Evolutionary conservation across 2,888 invertebrate genomes (phyloP).

Genomic region (Notodonta ziczac): DNA sequence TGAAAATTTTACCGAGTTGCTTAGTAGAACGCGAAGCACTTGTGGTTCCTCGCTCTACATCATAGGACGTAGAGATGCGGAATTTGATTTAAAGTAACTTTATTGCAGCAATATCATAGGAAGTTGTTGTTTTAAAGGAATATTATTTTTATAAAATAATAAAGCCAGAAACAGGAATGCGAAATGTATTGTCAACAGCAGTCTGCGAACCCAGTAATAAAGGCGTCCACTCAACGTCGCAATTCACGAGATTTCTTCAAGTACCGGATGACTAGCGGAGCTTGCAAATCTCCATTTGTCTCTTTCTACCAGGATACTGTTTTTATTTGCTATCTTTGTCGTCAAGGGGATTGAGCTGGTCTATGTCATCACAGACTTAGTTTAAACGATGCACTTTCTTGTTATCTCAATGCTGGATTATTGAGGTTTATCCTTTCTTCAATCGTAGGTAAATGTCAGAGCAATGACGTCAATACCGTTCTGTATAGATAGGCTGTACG

Average conservation of each 20-base stretch:
- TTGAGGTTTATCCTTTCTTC: slow-evolving; percentile 47
- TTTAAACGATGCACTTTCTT: slow-evolving; percentile 60
- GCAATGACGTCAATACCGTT: slow-evolving; percentile 9
- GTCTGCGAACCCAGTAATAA: slow-evolving; percentile 60
- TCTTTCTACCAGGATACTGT: slow-evolving; percentile 45
- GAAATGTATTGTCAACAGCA: slow-evolving; percentile 41
- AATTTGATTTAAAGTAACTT: slow-evolving; percentile 8
- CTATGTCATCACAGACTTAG: slow-evolving; percentile 52
- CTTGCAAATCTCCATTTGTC: slow-evolving; percentile 47
- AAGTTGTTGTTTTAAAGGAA: slow-evolving; percentile 18
- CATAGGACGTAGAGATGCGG: slow-evolving; percentile 1
- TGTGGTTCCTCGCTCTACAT: background rate
- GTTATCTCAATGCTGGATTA: slow-evolving; percentile 57
- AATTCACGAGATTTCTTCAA: slow-evolving; percentile 55
- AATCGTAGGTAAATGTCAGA: slow-evolving; percentile 26
- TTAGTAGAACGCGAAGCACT: background rate
- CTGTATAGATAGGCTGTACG: background rate
- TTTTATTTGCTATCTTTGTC: slow-evolving; percentile 50
- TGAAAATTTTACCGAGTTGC: slow-evolving; percentile 24
- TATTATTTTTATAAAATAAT: slow-evolving; percentile 24
- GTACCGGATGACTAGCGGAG: slow-evolving; percentile 40
- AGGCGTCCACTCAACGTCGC: slow-evolving; percentile 57
- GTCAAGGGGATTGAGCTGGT: slow-evolving; percentile 43
- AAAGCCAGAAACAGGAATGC: slow-evolving; percentile 31
- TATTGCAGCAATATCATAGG: slow-evolving; percentile 5